Evolutionary conservation across 2,113 vertebrate species (phyloP).

Genomic region (Rhinogobius similis): DNA sequence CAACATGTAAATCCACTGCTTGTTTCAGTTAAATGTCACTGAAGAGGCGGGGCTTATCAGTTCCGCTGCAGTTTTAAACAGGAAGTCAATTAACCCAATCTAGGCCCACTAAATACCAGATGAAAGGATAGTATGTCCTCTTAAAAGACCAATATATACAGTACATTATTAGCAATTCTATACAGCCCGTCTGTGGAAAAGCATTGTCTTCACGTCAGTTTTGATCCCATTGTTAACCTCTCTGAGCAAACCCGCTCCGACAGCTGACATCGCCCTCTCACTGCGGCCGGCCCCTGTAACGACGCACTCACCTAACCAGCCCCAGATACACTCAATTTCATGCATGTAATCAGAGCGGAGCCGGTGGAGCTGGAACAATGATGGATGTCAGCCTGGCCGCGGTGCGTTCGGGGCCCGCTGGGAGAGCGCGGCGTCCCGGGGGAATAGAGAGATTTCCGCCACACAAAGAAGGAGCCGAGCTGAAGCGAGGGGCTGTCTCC

Average conservation of each 20-base stretch:
- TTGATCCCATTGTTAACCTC: background rate
- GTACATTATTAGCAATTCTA: too few species aligned
- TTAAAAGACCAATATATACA: too few species aligned
- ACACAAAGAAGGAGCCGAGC: background rate
- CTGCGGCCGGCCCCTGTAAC: too few species aligned
- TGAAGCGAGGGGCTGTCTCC: constrained; percentile 40
- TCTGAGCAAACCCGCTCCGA: background rate
- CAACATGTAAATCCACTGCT: too few species aligned
- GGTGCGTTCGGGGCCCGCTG: constrained; percentile 38
- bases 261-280: too few species aligned
- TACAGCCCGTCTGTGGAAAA: too few species aligned
- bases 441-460: constrained; percentile 9
- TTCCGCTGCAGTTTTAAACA: too few species aligned
- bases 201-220: background rate
- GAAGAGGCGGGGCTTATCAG: too few species aligned
- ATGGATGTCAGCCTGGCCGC: constrained; percentile 58
- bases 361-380: constrained; percentile 48
- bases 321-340: background rate
- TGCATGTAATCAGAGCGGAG: constrained; percentile 14
- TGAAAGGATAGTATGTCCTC: too few species aligned
- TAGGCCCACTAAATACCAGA: too few species aligned
- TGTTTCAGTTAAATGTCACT: too few species aligned
- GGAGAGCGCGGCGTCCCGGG: constrained; percentile 39
- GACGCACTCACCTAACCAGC: background rate
- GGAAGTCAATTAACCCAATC: too few species aligned